Conservation (phyloP, 2,113 vertebrate genomes). For the Myrmophylax atrothorax region DNA sequence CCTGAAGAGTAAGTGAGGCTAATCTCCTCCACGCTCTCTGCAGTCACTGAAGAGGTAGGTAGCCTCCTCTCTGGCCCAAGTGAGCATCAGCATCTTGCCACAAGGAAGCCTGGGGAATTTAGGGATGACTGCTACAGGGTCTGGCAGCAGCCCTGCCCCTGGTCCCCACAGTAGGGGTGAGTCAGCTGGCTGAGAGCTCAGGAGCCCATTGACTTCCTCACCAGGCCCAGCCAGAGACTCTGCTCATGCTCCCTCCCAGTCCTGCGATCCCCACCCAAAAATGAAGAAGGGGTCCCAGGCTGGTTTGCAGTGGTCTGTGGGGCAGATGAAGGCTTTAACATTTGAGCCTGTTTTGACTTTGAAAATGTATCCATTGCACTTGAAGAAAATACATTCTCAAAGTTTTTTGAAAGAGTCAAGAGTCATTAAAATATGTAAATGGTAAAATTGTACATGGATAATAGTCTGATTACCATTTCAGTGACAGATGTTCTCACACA, state of each 20-base stretch:
- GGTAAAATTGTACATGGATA: conserved; percentile 57
- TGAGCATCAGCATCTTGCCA: not conserved
- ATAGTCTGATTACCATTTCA: conserved; percentile 69
- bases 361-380: not conserved
- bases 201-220: not conserved
- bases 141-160: not conserved
- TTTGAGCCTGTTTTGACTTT: not conserved
- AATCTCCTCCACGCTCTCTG: not conserved
- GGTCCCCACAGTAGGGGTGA: accelerated
- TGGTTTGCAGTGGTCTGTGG: accelerated
- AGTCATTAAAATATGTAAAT: conserved; percentile 68
- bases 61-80: not conserved
- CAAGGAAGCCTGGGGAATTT: not conserved
- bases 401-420: conserved; percentile 60
- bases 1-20: not conserved
- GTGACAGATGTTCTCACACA: conserved; percentile 66
- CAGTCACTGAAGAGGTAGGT: not conserved
- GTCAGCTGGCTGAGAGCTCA: not conserved
- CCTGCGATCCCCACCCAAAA: accelerated
- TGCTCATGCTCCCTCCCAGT: accelerated
- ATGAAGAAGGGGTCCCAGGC: accelerated
- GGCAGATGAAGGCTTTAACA: not conserved
- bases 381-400: conserved; percentile 7
- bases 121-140: not conserved
- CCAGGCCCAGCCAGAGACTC: not conserved